phyloP scores from a whole-genome alignment of 2,888 invertebrate species.

The Drosophila atripex region DNA sequence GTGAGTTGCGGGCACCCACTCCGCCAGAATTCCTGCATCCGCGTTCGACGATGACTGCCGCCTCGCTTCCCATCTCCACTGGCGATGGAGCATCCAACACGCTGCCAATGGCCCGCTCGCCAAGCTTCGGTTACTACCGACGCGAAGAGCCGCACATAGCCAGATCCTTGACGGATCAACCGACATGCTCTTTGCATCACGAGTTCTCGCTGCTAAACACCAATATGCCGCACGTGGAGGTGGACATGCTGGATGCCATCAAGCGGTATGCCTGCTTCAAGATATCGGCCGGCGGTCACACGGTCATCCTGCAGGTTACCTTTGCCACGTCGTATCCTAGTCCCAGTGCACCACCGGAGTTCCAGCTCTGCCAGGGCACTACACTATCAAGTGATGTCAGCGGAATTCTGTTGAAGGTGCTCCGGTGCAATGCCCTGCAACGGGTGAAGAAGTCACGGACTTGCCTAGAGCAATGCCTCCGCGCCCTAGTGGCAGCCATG shows the following conservation, averaged over 20 bases:
- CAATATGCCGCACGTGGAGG: slow-evolving; percentile 89
- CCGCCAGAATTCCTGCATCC: slow-evolving; percentile 78
- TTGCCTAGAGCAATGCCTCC: slow-evolving; percentile 94
- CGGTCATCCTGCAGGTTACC: slow-evolving; percentile 85
- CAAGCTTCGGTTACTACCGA: slow-evolving; percentile 66
- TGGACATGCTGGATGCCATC: slow-evolving; percentile 85
- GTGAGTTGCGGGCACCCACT: slow-evolving; percentile 55
- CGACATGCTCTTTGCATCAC: slow-evolving; percentile 86
- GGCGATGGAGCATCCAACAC: slow-evolving; percentile 53
- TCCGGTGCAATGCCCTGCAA: slow-evolving; percentile 91
- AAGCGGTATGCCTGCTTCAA: slow-evolving; percentile 85
- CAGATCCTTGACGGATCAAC: slow-evolving; percentile 81
- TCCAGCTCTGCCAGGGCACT: slow-evolving; percentile 88
- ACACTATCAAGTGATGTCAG: slow-evolving; percentile 89
- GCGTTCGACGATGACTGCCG: slow-evolving; percentile 60
- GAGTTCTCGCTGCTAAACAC: slow-evolving; percentile 91
- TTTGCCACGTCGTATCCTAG: slow-evolving; percentile 91
- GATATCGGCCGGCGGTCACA: slow-evolving; percentile 81
- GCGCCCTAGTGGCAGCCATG: slow-evolving; percentile 88
- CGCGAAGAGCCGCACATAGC: slow-evolving; percentile 81
- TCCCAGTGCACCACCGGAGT: slow-evolving; percentile 87
- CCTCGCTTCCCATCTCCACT: slow-evolving; percentile 68
- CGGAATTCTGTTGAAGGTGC: slow-evolving; percentile 90
- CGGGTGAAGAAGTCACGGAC: slow-evolving; percentile 93
- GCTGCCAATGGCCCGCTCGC: slow-evolving; percentile 83